Base-by-base conservation (phyloP, 2,113 vertebrate genomes). In the Hemichromis elongatus region DNA sequence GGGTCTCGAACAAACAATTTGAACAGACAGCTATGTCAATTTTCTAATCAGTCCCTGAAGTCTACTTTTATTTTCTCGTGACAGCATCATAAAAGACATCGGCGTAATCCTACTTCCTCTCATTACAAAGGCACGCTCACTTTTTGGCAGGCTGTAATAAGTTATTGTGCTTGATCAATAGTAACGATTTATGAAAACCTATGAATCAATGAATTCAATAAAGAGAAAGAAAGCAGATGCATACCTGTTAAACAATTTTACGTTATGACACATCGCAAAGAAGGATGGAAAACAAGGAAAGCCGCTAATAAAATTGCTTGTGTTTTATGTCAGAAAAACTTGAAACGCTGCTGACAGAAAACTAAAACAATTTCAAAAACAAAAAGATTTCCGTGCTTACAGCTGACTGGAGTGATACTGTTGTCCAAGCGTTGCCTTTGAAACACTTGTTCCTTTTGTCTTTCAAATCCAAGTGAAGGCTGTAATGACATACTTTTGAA, bases 1-100 rank as follows among this genome's bases (percentile, higher is more conserved):
- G 66, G 61, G 56, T 88, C 26, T 66, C 16, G 53, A 75, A 77
- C 55, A 85, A 88, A 92, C 85, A 88, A 84, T 95, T 83, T 79
- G 70, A 87, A 85, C 47, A 83, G 90, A 90, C 92, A 89, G 88
- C 86, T 61, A 19, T 82, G 83, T 91, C 82, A 92, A 83, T 93
- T 94, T 92, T 79, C 83, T 84, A 90, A 92, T 92, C 86, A 90
- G 77, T 90, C 82, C 55, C 35, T 35, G n/a, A 87, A 86, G 47
- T 84, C 37, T 52, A 77, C 89, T 92, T 92, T 93, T 89, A 88
- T 88, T 92, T 88, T 89, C 52, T 83, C 80, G 66, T 93, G 90
- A 84, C 45, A 18, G 66, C 45, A 8, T 85, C 63, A 83, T 78
- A 87, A 90, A 88, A 87, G 89, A 86, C 78, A 83, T 59, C 53